Percentiles rank a stretch among this genome's conserved stretches.
These are phyloP conservation scores for Apotomis betuletana DNA, from an alignment of 2,888 invertebrate species.

Conservation along the genomic window DNA sequence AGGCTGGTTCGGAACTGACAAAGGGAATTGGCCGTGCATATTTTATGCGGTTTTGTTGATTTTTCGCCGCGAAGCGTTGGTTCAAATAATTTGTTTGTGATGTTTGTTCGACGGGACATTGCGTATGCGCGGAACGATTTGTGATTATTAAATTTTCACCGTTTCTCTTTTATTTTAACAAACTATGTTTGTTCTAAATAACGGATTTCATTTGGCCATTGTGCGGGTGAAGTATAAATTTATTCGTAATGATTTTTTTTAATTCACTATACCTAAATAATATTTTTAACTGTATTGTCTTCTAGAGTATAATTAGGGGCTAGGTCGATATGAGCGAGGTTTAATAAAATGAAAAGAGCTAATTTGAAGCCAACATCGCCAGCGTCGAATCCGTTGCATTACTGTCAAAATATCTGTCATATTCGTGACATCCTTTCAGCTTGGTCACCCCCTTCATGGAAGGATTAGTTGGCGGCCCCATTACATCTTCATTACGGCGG, in stretches of 20 bases:
- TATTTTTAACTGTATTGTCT: too few species aligned
- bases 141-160: conserved; percentile 34
- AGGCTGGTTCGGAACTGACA: conserved; percentile 58
- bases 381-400: conserved; percentile 75
- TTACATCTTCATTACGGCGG: conserved; percentile 84
- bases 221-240: not conserved
- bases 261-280: not conserved
- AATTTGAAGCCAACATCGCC: conserved; percentile 55
- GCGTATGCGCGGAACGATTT: conserved; percentile 34
- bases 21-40: conserved; percentile 70
- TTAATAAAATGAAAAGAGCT: conserved; percentile 51
- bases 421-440: conserved; percentile 80
- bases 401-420: conserved; percentile 84
- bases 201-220: not conserved
- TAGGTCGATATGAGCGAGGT: not conserved
- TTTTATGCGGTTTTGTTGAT: conserved; percentile 71
- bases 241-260: not conserved
- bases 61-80: conserved; percentile 73
- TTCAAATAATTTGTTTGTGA: conserved; percentile 65
- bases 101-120: conserved; percentile 54
- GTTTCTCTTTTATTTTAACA: conserved; percentile 24
- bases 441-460: conserved; percentile 75
- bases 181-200: conserved; percentile 30
- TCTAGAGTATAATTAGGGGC: too few species aligned
- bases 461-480: conserved; percentile 78